Evolutionary conservation across 2,797 vertebrate genomes (phyloP), one percentile per base, ranked within the genome.

Genomic region (Sebastes itinus): DNA sequence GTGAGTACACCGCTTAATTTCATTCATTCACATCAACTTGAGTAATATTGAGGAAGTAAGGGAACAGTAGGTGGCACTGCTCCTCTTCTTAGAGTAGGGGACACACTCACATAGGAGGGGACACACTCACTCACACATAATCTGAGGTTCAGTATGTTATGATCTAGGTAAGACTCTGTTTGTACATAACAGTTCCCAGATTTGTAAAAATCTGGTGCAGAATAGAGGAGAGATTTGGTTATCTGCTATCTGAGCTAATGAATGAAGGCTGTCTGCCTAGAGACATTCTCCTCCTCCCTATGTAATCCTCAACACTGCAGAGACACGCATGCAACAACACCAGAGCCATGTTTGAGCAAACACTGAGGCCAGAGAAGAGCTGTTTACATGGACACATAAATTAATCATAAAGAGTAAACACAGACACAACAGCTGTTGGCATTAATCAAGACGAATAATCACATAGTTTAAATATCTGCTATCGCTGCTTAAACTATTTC

Each of bases 61-160:
- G 82, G 73, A 91, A 91, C 95, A 95, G 94, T 83, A 95, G 95
- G 92, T 95, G 95, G 94, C 94, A 93, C 91, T 94, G 88, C 86
- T 91, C 87, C 91, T 88, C 92, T 92, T 89, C 86, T 86, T 35
- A 89, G 81, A 66, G 18, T 71, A 28, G 30, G 67, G 72, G 55
- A 83, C 80, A 79, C 65, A 62, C 18, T 81, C 65, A 6, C 28
- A 30, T 6, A 59, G 35, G 68, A 20, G 58, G 61, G 70, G 74
- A 82, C 75, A 71, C 49, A 42, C 38, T 42, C 38, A 42, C 38
- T 70, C 20, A 67, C 77, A 82, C 61, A 70, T 42, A 28, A 74
- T 63, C 28, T 65, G 55, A 64, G 23, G 9, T 76, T 78, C 42
- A 42, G 32, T 27, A 9, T 11, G 12, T 56, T 72, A 71, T 66